phyloP scores from a whole-genome alignment of 2,113 vertebrate species.

The Campylomormyrus numenius region DNA sequence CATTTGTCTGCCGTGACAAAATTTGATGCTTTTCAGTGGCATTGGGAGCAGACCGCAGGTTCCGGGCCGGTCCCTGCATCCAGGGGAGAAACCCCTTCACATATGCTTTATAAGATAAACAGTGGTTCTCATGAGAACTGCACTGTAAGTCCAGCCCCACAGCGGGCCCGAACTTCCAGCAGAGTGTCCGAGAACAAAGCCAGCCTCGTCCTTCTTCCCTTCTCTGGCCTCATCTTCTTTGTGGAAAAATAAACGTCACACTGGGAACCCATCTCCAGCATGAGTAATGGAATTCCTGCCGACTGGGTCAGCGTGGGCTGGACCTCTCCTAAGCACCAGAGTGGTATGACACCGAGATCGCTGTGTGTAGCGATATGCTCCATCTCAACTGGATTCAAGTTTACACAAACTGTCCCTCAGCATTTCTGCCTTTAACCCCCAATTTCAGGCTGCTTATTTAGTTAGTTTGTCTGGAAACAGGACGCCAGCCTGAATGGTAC shows the following conservation, averaged over 20 bases:
- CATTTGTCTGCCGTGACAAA: background rate
- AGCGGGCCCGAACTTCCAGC: background rate
- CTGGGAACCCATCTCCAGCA: conserved; percentile 20
- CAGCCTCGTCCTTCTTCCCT: background rate
- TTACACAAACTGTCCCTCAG: background rate
- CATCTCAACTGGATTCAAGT: background rate
- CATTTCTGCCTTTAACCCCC: background rate
- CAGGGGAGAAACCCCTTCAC: background rate
- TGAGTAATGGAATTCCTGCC: conserved; percentile 34
- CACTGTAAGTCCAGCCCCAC: background rate
- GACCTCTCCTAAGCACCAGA: background rate
- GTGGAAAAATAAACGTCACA: conserved; percentile 35
- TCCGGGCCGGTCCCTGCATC: background rate
- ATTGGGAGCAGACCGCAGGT: background rate
- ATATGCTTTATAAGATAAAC: background rate
- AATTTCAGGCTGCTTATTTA: background rate
- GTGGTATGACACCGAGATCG: background rate
- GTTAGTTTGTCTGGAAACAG: background rate
- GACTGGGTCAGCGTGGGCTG: background rate
- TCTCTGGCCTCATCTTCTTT: background rate
- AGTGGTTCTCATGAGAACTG: background rate
- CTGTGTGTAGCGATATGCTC: background rate
- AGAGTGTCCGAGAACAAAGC: conserved; percentile 9
- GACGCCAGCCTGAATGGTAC: background rate
- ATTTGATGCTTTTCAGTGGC: background rate